phyloP scores from a whole-genome alignment of 2,113 vertebrate species.

The Perognathus longimembris region DNA sequence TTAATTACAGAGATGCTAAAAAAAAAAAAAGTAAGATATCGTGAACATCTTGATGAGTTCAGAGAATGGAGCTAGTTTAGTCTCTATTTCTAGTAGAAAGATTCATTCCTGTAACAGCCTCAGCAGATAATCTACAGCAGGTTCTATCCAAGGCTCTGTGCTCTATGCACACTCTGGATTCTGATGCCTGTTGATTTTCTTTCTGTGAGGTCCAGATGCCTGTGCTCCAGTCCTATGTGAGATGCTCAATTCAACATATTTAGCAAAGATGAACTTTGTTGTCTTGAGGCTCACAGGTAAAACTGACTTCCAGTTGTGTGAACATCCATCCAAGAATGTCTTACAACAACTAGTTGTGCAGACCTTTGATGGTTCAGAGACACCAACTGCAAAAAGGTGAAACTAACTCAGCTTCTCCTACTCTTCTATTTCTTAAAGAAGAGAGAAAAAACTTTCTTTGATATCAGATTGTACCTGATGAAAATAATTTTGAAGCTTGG shows the following conservation, averaged over 20 bases:
- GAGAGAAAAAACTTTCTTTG: not conserved
- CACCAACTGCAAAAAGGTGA: not conserved
- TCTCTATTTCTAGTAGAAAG: conserved; percentile 31
- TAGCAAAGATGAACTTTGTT: conserved; percentile 35
- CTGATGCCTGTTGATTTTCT: not conserved
- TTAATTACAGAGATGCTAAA: conserved; percentile 74
- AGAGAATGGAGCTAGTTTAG: conserved; percentile 58
- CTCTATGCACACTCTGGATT: not conserved
- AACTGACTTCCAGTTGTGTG: conserved; percentile 15
- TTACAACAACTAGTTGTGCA: not conserved
- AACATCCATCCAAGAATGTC: not conserved
- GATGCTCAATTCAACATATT: not conserved
- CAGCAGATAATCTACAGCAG: not conserved
- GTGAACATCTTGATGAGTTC: conserved; percentile 27
- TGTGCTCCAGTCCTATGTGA: not conserved
- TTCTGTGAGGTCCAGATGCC: not conserved
- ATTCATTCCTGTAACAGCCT: not conserved
- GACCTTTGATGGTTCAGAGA: not conserved
- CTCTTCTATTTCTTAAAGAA: not conserved
- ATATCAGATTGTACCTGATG: not conserved
- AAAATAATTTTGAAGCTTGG: not conserved
- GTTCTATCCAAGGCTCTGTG: not conserved
- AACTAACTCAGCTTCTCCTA: not conserved
- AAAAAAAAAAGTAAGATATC: conserved; percentile 23
- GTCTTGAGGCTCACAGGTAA: not conserved